Evolutionary conservation across 2,888 invertebrate species (phyloP), one percentile per base, ranked within the genome.

Genomic region (Tanypteryx hageni): DNA sequence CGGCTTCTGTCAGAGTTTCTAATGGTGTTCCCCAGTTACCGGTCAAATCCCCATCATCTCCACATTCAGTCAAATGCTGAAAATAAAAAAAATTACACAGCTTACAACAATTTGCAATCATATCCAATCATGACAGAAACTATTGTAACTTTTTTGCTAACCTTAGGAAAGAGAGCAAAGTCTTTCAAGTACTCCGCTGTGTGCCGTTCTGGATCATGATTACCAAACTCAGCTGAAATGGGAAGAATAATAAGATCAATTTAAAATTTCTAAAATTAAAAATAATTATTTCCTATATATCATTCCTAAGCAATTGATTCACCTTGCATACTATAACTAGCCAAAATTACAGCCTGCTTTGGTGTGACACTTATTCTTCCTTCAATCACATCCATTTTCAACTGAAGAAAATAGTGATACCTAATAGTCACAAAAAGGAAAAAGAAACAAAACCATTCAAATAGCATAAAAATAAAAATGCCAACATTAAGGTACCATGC

Each of bases 381-480:
- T 95, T 99, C 99, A 92, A 99, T 97, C 92, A 99, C 97, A 95
- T 99, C 99, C 95, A 97, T 98, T 95, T 99, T 99, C 92, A 99
- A 95, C 95, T 99, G 99, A 92, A 99, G 96, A 95, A 99, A 99
- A 95, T 99, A 99, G 95, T 99, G 99, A 95, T 99, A 99, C 94
- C 97, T 97, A 94, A 16, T 7, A 5, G 5, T 10, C n/a, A 64
- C 10, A 64, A 64, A 64, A 5, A 64, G n/a, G n/a, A 64, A 13
- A 13, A 18, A 64, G 0, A 64, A 4, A 64, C 18, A 18, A 18
- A 1, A 61, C 18, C n/a, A 64, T 7, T 5, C n/a, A 64, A 11
- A 18, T 64, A 18, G 16, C 13, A 64, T 5, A 64, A 18, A 18
- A 64, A 64, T 16, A 64, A 64, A 64, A 64, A 64, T 5, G n/a